phyloP scores from a whole-genome alignment of 2,888 invertebrate species.

The Cosmopolites sordidus region DNA sequence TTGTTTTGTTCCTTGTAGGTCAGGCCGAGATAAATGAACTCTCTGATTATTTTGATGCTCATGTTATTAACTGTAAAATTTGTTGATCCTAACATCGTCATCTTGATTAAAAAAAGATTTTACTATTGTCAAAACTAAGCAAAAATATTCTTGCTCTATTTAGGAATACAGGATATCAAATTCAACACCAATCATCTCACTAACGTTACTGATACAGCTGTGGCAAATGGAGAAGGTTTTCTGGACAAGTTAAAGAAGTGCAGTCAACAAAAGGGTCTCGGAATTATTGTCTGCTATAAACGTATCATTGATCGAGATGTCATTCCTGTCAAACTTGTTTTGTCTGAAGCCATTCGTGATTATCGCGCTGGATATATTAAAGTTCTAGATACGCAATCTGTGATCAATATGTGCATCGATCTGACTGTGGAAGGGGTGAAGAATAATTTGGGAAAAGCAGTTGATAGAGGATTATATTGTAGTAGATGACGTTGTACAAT shows the following conservation, averaged over 20 bases:
- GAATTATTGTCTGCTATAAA: conserved; percentile 39
- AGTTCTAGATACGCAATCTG: conserved; percentile 34
- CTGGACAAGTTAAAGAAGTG: conserved; percentile 37
- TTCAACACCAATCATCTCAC: conserved; percentile 27
- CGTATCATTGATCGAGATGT: conserved; percentile 38
- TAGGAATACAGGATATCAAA: too few species aligned
- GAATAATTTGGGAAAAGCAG: conserved; percentile 22
- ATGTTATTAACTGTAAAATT: too few species aligned
- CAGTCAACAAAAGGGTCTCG: conserved; percentile 34
- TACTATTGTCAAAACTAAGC: too few species aligned
- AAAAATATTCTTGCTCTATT: background rate
- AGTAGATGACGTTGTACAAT: background rate
- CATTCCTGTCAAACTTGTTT: conserved; percentile 36
- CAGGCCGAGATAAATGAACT: too few species aligned
- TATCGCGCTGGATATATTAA: conserved; percentile 37
- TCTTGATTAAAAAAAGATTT: too few species aligned
- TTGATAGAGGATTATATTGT: conserved; percentile 30
- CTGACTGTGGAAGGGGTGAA: conserved; percentile 27
- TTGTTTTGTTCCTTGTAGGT: too few species aligned
- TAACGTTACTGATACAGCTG: conserved; percentile 31
- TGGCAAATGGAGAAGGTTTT: conserved; percentile 34
- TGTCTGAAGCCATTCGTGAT: conserved; percentile 37
- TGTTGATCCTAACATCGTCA: too few species aligned
- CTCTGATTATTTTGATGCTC: too few species aligned
- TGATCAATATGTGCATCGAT: conserved; percentile 38